phyloP scores from a whole-genome alignment of 2,113 vertebrate genomes.

The Syngnathus floridae region DNA sequence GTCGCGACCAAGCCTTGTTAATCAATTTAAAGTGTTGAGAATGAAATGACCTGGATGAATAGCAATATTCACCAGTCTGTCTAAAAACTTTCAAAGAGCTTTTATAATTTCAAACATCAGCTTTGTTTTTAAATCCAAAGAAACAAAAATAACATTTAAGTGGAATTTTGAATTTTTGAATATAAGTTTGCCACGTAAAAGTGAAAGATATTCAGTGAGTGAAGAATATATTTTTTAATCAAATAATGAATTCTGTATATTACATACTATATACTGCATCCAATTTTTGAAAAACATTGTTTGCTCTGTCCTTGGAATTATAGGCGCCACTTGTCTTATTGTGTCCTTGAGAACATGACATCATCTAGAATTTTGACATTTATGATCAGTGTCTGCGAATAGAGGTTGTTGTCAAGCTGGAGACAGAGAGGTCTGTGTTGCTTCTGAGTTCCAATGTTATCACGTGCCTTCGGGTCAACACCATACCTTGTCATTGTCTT shows the following conservation, averaged over 20 bases:
- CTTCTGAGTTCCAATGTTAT: not conserved
- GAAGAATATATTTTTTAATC: not conserved
- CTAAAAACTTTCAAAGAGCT: not conserved
- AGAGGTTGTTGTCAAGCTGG: not conserved
- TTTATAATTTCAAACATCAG: not conserved
- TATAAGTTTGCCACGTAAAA: not conserved
- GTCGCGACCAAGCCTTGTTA: no score
- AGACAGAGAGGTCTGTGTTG: conserved; percentile 8
- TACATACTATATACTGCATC: not conserved
- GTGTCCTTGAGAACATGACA: conserved; percentile 17
- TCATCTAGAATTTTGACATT: conserved; percentile 20
- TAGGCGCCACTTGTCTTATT: conserved; percentile 3
- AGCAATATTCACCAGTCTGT: not conserved
- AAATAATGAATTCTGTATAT: not conserved
- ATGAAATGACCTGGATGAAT: no score
- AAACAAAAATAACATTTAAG: not conserved
- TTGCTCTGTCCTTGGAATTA: conserved; percentile 11
- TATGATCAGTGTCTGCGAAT: conserved; percentile 20
- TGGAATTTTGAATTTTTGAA: not conserved
- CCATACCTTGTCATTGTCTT: not conserved
- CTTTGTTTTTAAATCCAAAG: not conserved
- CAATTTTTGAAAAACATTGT: conserved; percentile 4
- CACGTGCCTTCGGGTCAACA: not conserved
- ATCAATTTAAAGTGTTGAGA: no score
- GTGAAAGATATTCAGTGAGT: not conserved